phyloP scores from a whole-genome alignment of 2,797 vertebrate species.

The Gambusia yucatana region DNA sequence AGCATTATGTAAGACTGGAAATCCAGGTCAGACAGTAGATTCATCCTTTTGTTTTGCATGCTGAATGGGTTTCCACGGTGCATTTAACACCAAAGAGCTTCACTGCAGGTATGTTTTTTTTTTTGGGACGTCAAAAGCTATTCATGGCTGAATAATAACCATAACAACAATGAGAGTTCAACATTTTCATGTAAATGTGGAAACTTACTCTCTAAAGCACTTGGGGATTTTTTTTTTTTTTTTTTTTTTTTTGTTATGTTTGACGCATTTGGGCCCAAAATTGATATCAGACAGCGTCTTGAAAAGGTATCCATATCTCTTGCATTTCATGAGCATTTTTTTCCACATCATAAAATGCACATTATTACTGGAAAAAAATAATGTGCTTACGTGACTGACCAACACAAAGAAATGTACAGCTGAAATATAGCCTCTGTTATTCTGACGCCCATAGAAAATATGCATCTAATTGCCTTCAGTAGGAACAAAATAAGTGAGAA shows the following conservation, averaged over 20 bases:
- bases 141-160: neutral
- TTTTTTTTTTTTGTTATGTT: neutral
- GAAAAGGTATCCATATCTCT: neutral
- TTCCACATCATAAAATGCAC: neutral
- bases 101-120: conserved; percentile 2
- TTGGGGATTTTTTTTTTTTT: too few relatives aligned
- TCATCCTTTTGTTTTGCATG: conserved; percentile 41
- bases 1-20: conserved; percentile 69
- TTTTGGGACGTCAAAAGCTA: neutral
- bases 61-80: conserved; percentile 10
- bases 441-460: too few relatives aligned
- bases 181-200: neutral
- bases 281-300: neutral
- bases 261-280: neutral
- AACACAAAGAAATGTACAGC: too few relatives aligned
- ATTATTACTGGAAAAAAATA: too few relatives aligned
- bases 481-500: too few relatives aligned
- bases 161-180: conserved; percentile 1
- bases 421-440: too few relatives aligned
- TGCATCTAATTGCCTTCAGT: too few relatives aligned
- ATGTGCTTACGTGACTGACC: too few relatives aligned
- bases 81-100: conserved; percentile 25
- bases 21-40: conserved; percentile 69
- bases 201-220: neutral
- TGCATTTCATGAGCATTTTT: neutral